These are phyloP conservation scores for Carcharodon carcharias DNA, from an alignment of 2,797 vertebrate species.

Conservation along the genomic window DNA sequence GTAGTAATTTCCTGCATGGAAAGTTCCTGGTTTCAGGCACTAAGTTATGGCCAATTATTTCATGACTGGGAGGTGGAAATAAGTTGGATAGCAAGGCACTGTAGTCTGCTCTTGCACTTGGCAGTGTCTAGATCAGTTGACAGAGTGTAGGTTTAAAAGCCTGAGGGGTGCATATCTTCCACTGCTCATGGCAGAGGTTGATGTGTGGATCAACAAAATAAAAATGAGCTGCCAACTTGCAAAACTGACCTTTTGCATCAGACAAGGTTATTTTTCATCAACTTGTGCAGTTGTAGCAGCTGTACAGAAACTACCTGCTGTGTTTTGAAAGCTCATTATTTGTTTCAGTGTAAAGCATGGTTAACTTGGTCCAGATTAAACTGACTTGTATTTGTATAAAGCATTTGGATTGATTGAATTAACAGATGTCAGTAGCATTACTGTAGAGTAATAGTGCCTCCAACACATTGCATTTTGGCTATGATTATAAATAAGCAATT, in stretches of 20 bases:
- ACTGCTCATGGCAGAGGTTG: background rate
- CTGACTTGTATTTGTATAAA: background rate
- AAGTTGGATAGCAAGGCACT: background rate
- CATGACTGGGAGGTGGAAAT: background rate
- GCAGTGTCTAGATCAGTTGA: background rate
- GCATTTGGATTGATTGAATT: background rate
- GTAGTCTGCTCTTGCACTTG: background rate
- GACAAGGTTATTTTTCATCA: background rate
- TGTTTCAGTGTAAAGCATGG: background rate
- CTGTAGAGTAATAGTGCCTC: background rate
- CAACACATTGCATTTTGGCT: background rate
- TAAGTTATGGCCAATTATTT: background rate
- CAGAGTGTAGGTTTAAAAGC: background rate
- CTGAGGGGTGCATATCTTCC: background rate
- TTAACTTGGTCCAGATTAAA: background rate
- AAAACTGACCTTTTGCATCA: background rate
- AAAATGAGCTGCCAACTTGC: conserved; percentile 24
- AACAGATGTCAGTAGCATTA: background rate
- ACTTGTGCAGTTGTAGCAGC: background rate
- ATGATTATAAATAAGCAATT: background rate
- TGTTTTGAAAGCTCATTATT: background rate
- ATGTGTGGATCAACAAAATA: background rate
- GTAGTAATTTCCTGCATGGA: background rate
- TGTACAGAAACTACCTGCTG: background rate
- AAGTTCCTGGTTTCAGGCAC: background rate